These are phyloP conservation scores for Asbolus verrucosus DNA, from an alignment of 1,140 invertebrate species.

Conservation along the genomic window DNA sequence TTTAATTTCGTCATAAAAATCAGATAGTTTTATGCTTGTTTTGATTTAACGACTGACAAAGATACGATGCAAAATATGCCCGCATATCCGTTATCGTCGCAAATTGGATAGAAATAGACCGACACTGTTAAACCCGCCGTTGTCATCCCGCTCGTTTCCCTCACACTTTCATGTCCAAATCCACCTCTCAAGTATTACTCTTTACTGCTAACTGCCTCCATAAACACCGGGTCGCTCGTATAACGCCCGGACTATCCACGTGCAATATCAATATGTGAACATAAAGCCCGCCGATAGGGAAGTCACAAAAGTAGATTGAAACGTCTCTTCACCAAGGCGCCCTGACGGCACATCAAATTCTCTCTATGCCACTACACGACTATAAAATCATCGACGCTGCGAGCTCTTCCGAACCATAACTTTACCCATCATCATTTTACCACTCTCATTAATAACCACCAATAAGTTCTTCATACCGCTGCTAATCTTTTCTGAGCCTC, in stretches of 20 bases:
- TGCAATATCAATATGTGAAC: conserved; percentile 53
- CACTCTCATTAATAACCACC: no score
- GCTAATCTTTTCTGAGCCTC: no score
- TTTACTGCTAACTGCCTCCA: conserved; percentile 50
- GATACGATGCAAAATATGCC: conserved; percentile 47
- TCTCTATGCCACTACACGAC: conserved; percentile 3
- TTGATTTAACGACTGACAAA: conserved; percentile 47
- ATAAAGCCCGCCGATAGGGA: conserved; percentile 47
- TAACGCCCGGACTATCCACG: conserved; percentile 48
- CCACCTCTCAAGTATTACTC: conserved; percentile 45
- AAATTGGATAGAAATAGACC: conserved; percentile 46
- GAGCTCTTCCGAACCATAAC: conserved; percentile 20
- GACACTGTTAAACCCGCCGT: conserved; percentile 42
- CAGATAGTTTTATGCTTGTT: conserved; percentile 61
- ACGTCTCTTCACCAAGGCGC: conserved; percentile 37
- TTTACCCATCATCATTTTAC: no score
- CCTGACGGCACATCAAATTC: conserved; percentile 39
- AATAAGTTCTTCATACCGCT: no score
- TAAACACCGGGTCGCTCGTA: conserved; percentile 47
- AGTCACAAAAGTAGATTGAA: conserved; percentile 46
- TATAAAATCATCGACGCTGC: conserved; percentile 23
- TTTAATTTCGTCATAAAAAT: conserved; percentile 63
- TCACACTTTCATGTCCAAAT: conserved; percentile 48
- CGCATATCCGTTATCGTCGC: conserved; percentile 48
- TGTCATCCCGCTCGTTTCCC: conserved; percentile 45